These are phyloP conservation scores for Heliangelus exortis DNA, from an alignment of 2,797 vertebrate species.

Conservation along the genomic window DNA sequence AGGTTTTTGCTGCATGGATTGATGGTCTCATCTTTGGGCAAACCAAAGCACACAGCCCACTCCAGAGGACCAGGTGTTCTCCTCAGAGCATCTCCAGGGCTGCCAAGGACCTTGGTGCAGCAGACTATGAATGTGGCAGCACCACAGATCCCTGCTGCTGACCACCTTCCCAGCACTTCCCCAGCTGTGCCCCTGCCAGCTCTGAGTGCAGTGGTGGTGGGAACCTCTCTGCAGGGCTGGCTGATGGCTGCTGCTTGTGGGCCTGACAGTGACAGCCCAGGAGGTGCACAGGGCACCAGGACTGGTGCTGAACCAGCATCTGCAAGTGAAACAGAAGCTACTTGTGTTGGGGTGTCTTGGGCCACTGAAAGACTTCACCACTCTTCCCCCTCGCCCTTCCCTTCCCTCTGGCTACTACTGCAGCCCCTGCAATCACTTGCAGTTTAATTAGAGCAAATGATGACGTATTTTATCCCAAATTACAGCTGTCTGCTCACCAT, in stretches of 20 bases:
- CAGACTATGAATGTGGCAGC: fast-evolving
- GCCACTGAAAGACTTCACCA: background rate
- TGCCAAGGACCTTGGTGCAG: background rate
- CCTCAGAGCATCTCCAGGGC: background rate
- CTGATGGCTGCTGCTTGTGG: background rate
- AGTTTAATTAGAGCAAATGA: background rate
- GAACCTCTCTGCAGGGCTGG: fast-evolving
- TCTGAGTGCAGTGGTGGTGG: fast-evolving
- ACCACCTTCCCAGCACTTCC: background rate
- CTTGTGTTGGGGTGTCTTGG: fast-evolving
- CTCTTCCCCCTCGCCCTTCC: background rate
- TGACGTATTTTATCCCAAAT: background rate
- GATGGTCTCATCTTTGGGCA: background rate
- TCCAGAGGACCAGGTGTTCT: background rate
- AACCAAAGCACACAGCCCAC: background rate
- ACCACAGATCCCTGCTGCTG: background rate
- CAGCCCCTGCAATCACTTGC: background rate
- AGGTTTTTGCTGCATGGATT: background rate
- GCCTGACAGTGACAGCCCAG: background rate
- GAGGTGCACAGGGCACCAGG: background rate
- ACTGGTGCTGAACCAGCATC: background rate
- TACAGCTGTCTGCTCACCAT: background rate
- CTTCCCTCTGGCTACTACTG: background rate
- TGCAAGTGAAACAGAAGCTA: background rate
- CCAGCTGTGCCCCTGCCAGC: background rate